Conservation (phyloP, 2,888 invertebrate genomes). For the Lepidonotus clava region DNA sequence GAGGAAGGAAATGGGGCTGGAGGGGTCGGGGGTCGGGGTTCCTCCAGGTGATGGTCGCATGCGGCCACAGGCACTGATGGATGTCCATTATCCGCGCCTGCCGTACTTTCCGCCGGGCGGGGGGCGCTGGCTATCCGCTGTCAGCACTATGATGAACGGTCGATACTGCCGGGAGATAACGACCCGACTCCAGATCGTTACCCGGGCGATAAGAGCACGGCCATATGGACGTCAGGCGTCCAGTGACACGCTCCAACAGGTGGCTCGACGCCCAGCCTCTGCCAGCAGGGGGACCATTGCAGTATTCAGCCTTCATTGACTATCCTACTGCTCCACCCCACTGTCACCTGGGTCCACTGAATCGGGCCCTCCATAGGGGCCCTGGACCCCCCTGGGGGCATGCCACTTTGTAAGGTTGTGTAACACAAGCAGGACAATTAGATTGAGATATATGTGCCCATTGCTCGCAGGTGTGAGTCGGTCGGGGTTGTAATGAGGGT, state of each 20-base stretch:
- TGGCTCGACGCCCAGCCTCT: not conserved
- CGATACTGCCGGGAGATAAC: not conserved
- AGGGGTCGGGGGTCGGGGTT: too few species aligned
- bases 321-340: not conserved
- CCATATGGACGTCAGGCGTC: not conserved
- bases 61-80: conserved; percentile 2
- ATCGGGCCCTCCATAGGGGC: not conserved
- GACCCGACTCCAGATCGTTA: conserved; percentile 7
- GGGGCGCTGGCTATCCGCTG: not conserved
- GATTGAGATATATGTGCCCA: conserved; percentile 18
- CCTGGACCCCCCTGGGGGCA: not conserved
- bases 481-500: not conserved
- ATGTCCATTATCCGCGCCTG: not conserved
- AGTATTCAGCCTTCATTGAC: not conserved
- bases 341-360: not conserved
- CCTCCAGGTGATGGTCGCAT: not conserved
- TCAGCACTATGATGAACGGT: not conserved
- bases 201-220: not conserved
- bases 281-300: not conserved
- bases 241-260: not conserved
- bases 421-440: conserved; percentile 26
- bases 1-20: not conserved
- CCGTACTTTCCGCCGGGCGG: not conserved
- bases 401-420: conserved; percentile 44
- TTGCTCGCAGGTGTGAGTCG: conserved; percentile 42